These are phyloP conservation scores for Clarias laeviceps DNA, from an alignment of 2,797 vertebrate species.

Conservation along the genomic window DNA sequence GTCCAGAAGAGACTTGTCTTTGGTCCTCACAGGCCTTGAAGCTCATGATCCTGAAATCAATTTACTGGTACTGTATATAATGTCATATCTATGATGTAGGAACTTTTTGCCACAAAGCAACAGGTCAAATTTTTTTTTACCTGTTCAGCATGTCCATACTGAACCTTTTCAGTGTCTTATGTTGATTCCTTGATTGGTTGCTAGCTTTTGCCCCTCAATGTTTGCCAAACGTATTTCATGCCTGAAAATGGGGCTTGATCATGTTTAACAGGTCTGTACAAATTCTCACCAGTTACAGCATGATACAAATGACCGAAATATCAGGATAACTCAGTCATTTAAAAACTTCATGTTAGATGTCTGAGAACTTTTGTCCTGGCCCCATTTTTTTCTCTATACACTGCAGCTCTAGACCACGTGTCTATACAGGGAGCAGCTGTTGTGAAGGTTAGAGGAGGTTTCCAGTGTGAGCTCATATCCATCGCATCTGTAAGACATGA, in stretches of 20 bases:
- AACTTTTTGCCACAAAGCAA: too few relatives aligned
- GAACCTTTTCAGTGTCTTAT: neutral
- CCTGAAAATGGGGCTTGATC: neutral
- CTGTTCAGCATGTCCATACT: neutral
- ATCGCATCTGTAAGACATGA: neutral
- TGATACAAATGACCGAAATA: neutral
- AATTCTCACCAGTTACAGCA: neutral
- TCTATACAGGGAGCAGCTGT: neutral
- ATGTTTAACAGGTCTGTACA: neutral
- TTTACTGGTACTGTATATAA: too few relatives aligned
- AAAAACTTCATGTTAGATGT: neutral
- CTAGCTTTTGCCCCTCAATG: neutral
- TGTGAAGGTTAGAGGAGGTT: neutral
- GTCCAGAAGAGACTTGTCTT: too few relatives aligned
- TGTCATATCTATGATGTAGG: too few relatives aligned
- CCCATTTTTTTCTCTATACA: neutral
- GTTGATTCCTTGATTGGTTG: neutral
- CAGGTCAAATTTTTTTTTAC: neutral
- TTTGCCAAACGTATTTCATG: neutral
- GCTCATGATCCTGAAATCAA: too few relatives aligned
- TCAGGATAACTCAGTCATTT: neutral
- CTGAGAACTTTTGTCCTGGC: neutral
- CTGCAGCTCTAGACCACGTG: neutral
- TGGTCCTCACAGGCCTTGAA: too few relatives aligned
- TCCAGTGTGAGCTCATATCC: too few relatives aligned